These are phyloP conservation scores for Clarias laeviceps DNA, from an alignment of 2,797 vertebrate species.

Conservation along the genomic window DNA sequence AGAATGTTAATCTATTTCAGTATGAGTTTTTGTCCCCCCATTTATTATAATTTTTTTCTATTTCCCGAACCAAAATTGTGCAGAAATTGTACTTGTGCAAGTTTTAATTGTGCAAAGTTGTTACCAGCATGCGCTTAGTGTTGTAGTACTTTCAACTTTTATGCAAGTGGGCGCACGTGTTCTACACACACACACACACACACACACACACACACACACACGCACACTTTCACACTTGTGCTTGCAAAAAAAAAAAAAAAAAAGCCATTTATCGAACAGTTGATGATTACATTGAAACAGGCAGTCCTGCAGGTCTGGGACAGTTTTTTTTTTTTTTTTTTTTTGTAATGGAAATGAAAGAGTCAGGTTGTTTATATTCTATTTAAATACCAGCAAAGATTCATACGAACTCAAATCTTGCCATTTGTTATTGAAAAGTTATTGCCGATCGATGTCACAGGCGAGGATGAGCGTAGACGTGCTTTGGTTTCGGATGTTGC, in stretches of 20 bases:
- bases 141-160: slow-evolving; percentile 46
- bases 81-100: slow-evolving; percentile 48
- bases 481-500: slow-evolving; percentile 32
- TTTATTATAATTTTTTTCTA: not conserved
- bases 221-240: not conserved
- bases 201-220: slow-evolving; percentile 26
- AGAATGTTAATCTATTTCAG: not conserved
- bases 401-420: slow-evolving; percentile 15
- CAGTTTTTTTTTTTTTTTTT: not conserved
- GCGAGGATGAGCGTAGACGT: slow-evolving; percentile 6
- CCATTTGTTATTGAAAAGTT: slow-evolving; percentile 37
- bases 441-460: slow-evolving; percentile 15
- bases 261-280: slow-evolving; percentile 68
- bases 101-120: slow-evolving; percentile 46
- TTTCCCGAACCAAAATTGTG: slow-evolving; percentile 47
- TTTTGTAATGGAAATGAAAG: not conserved
- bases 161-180: slow-evolving; percentile 52
- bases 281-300: slow-evolving; percentile 16
- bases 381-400: slow-evolving; percentile 56
- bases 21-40: not conserved
- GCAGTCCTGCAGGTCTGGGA: slow-evolving; percentile 44
- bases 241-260: slow-evolving; percentile 20
- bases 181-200: slow-evolving; percentile 28
- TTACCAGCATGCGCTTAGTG: slow-evolving; percentile 53
- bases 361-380: slow-evolving; percentile 31